Base-by-base conservation (phyloP, 1,140 invertebrate genomes). In the Bombyx mandarina region DNA sequence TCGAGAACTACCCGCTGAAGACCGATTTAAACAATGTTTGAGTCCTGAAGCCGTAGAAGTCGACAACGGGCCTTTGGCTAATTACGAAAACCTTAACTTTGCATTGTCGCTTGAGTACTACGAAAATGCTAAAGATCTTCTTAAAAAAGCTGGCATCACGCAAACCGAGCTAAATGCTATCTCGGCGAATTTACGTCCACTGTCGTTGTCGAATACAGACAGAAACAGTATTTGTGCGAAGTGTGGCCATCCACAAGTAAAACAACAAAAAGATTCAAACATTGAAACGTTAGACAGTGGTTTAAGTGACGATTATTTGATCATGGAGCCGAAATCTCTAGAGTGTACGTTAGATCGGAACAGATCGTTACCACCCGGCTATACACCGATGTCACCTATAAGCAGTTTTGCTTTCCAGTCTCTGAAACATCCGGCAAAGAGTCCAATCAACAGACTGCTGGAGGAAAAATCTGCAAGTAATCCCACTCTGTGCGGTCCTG, bases 1-100 rank as follows among this genome's bases (percentile, higher is more conserved):
- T 18, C 45, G 6, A 5, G 61, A 61, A n/a, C 42, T 54, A 7
- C 48, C 52, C 0, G 43, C 54, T 1, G 62, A 67, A 6, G 58
- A 54, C 43, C 48, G 57, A 8, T 58, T 58, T 8, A 63, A 43
- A 7, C 61, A 58, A 8, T 63, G 62, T 22, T 35, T 66, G 0
- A 66, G 70, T 22, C 53, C 61, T 1, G 52, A 43, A 7, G 57
- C 57, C 1, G 54, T 66, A 22, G 76, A 79, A 49, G 62, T 80
- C 26, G 79, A 82, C 45, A 71, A 79, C 6, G 82, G 80, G 2
- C 73, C 82, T 0, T 59, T 77, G 6, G 75, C 82, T 26, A 92
- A 93, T 77, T 95, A 95, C 74, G 93, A 90, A 61, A 95, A 95
- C 71, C 90, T 94, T 64, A 91, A 92, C 61, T 94, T 95, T 77